Evolutionary conservation across 1,140 invertebrate species (phyloP).

Genomic region (Pogonus chalceus): DNA sequence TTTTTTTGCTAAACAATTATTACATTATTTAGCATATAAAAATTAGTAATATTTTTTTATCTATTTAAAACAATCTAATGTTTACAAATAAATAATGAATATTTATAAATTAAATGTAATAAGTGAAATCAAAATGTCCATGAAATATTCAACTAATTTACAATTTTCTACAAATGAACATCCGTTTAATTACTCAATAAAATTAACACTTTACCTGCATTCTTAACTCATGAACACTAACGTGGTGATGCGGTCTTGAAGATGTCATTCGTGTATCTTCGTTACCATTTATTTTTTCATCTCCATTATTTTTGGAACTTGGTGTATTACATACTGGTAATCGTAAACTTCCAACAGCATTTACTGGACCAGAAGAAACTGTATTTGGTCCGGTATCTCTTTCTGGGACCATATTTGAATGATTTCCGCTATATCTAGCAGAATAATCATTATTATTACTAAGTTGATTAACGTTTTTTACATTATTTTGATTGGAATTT

Average conservation of each 20-base stretch:
- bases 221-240: conserved; percentile 52
- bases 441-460: conserved; percentile 19
- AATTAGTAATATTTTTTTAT: no score
- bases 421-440: conserved; percentile 29
- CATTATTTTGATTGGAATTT: conserved; percentile 32
- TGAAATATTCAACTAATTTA: no score
- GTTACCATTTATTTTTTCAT: conserved; percentile 41
- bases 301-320: conserved; percentile 31
- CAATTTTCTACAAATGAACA: conserved; percentile 8
- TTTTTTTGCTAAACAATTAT: no score
- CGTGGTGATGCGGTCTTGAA: conserved; percentile 44
- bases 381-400: conserved; percentile 44
- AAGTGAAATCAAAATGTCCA: no score
- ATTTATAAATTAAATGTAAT: no score
- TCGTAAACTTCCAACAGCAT: conserved; percentile 28
- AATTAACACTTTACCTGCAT: conserved; percentile 46
- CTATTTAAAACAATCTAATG: no score
- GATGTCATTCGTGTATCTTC: conserved; percentile 32
- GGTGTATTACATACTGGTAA: conserved; percentile 13
- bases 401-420: conserved; percentile 44
- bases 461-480: conserved; percentile 27
- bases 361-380: conserved; percentile 31
- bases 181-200: conserved; percentile 7
- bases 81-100: no score
- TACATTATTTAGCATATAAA: no score